Conservation (phyloP, 2,113 vertebrate genomes). For the Petrocephalus microphthalmus region DNA sequence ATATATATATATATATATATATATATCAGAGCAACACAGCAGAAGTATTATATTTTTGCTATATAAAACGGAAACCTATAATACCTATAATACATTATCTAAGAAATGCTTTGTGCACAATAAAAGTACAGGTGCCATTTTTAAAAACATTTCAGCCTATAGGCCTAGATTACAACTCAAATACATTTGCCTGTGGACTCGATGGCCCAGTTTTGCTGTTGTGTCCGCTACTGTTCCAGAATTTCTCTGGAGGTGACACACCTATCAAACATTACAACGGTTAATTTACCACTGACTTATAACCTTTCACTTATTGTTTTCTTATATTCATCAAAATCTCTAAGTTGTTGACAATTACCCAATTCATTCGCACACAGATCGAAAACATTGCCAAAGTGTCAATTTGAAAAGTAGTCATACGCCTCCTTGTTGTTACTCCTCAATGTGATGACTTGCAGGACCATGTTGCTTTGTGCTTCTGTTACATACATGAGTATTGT, state of each 20-base stretch:
- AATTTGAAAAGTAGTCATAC: neutral
- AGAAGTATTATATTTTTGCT: neutral
- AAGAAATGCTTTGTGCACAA: neutral
- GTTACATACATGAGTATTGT: constrained; percentile 32
- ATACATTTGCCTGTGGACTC: neutral
- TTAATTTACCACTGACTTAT: neutral
- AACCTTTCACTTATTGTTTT: neutral
- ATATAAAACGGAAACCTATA: neutral
- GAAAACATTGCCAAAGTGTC: neutral
- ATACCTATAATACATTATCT: neutral
- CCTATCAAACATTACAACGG: neutral
- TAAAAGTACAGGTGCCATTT: neutral
- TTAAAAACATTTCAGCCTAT: neutral
- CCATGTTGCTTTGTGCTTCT: constrained; percentile 12
- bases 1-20: neutral
- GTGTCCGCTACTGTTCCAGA: neutral
- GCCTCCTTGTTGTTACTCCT: constrained; percentile 28
- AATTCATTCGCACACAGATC: neutral
- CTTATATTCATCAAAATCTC: neutral
- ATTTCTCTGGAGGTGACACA: neutral
- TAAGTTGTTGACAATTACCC: neutral
- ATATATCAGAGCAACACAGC: neutral
- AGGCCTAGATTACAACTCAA: neutral
- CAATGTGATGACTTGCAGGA: constrained; percentile 30
- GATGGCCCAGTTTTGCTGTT: neutral